Evolutionary conservation across 2,888 invertebrate genomes (phyloP).

Genomic region (Melanargia galathea): DNA sequence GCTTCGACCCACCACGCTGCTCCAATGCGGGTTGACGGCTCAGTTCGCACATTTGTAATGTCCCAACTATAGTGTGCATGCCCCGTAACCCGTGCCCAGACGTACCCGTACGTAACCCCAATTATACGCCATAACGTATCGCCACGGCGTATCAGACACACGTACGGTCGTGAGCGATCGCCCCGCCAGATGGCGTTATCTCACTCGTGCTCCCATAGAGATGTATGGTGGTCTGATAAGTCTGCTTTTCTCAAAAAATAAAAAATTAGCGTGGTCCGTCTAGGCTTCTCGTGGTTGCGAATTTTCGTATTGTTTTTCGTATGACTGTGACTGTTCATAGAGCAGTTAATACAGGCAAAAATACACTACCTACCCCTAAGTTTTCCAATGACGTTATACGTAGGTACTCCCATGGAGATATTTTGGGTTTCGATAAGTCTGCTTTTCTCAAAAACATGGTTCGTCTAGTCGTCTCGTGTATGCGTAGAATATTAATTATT

Average conservation of each 20-base stretch:
- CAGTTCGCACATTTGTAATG: too few species aligned
- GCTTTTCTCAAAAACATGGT: too few species aligned
- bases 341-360: too few species aligned
- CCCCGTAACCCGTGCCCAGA: constrained; percentile 24
- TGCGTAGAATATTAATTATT: too few species aligned
- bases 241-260: constrained; percentile 12
- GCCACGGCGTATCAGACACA: constrained; percentile 60
- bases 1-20: too few species aligned
- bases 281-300: not conserved
- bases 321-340: not conserved
- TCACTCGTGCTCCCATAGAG: constrained; percentile 36
- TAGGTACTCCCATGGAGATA: too few species aligned
- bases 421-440: too few species aligned
- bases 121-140: constrained; percentile 49
- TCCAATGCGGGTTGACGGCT: too few species aligned
- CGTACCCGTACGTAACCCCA: constrained; percentile 36
- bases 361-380: too few species aligned
- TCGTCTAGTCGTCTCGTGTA: too few species aligned
- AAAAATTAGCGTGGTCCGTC: not conserved
- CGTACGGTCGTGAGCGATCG: constrained; percentile 50
- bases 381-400: too few species aligned
- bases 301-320: too few species aligned
- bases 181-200: constrained; percentile 36
- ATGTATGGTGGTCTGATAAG: constrained; percentile 36
- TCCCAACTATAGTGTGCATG: constrained; percentile 4